Evolutionary conservation across 2,888 invertebrate species (phyloP).

Genomic region (Drosophila leonis): DNA sequence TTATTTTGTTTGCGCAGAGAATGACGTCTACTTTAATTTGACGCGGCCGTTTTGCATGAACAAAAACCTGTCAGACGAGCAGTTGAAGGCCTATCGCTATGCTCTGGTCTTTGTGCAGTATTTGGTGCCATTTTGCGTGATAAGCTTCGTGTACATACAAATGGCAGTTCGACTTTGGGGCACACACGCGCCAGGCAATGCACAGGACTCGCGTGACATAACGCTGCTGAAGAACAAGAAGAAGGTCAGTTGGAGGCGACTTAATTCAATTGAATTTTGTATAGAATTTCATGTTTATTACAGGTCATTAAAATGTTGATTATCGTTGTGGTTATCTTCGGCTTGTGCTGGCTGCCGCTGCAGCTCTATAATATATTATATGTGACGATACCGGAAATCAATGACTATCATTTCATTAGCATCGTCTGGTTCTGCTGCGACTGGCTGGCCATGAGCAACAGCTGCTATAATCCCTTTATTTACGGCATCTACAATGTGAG

Average conservation of each 20-base stretch:
- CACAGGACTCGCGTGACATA: slow-evolving; percentile 92
- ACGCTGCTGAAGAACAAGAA: slow-evolving; percentile 92
- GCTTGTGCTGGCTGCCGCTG: slow-evolving; percentile 93
- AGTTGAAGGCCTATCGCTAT: slow-evolving; percentile 86
- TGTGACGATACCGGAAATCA: slow-evolving; percentile 89
- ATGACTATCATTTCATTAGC: slow-evolving; percentile 92
- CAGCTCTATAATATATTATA: slow-evolving; percentile 91
- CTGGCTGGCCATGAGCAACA: slow-evolving; percentile 95
- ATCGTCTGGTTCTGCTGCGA: slow-evolving; percentile 94
- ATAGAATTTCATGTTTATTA: slow-evolving; percentile 8
- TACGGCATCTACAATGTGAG: slow-evolving; percentile 95
- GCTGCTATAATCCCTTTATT: slow-evolving; percentile 95
- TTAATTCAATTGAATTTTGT: neutral
- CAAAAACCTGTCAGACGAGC: slow-evolving; percentile 85
- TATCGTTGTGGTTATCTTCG: slow-evolving; percentile 92
- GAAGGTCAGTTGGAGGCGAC: slow-evolving; percentile 87
- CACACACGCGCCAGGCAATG: slow-evolving; percentile 91
- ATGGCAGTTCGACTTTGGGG: slow-evolving; percentile 94
- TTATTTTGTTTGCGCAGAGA: slow-evolving; percentile 63
- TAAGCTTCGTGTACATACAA: slow-evolving; percentile 92
- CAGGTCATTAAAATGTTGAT: slow-evolving; percentile 96
- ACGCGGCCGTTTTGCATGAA: slow-evolving; percentile 86
- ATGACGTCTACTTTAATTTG: slow-evolving; percentile 79
- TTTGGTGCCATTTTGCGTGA: slow-evolving; percentile 92
- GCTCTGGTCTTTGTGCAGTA: slow-evolving; percentile 88